phyloP scores from a whole-genome alignment of 2,797 vertebrate genomes.

The Sebastes flavidus region DNA sequence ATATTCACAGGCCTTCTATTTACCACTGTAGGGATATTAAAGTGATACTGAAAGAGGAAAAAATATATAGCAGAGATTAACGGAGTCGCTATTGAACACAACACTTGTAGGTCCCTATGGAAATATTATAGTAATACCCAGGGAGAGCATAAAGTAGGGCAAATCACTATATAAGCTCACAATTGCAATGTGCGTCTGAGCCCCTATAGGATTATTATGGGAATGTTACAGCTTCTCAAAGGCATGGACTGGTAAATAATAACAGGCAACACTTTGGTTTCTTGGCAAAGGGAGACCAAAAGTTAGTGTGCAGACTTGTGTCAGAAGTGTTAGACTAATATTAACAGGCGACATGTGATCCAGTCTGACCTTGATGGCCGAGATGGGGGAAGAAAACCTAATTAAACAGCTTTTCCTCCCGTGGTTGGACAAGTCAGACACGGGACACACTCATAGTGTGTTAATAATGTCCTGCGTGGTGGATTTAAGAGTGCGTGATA shows the following conservation, averaged over 20 bases:
- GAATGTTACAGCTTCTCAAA: slow-evolving; percentile 5
- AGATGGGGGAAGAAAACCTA: slow-evolving; percentile 62
- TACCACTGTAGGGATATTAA: background rate
- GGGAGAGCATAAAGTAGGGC: slow-evolving; percentile 56
- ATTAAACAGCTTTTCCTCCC: slow-evolving; percentile 76
- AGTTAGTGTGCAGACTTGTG: slow-evolving; percentile 23
- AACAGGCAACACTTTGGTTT: slow-evolving; percentile 4
- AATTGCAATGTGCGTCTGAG: slow-evolving; percentile 35
- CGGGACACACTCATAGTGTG: slow-evolving; percentile 52
- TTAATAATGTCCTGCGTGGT: slow-evolving; percentile 36
- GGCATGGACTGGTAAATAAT: slow-evolving; percentile 8
- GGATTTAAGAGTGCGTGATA: slow-evolving; percentile 27
- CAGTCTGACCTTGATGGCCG: slow-evolving; percentile 74
- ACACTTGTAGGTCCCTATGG: slow-evolving; percentile 44
- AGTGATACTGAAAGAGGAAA: background rate
- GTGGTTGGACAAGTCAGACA: slow-evolving; percentile 64
- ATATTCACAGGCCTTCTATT: background rate
- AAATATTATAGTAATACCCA: slow-evolving; percentile 54
- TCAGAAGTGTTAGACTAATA: slow-evolving; percentile 51
- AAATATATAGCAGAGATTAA: slow-evolving; percentile 31
- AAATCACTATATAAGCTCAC: slow-evolving; percentile 58
- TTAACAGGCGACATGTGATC: slow-evolving; percentile 66
- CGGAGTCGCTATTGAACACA: slow-evolving; percentile 28
- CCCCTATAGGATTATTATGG: slow-evolving; percentile 51
- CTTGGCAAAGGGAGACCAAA: background rate